Percentiles rank a stretch among this genome's conserved stretches.
Conservation (phyloP, 2,888 invertebrate genomes). For the Halocaridina rubra region DNA sequence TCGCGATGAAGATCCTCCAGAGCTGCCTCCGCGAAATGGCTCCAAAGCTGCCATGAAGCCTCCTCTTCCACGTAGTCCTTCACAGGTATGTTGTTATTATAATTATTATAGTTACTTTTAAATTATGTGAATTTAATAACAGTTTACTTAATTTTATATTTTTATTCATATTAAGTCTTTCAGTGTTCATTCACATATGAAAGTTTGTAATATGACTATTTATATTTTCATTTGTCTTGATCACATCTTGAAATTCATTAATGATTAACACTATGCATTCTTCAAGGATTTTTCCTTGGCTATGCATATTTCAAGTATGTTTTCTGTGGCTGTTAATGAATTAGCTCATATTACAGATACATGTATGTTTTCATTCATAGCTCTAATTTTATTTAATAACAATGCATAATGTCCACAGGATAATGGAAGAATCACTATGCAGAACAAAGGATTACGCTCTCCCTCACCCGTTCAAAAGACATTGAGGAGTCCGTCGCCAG, state of each 20-base stretch:
- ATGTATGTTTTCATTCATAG: not conserved
- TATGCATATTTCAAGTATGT: not conserved
- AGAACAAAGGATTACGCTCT: conserved; percentile 33
- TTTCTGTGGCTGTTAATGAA: not conserved
- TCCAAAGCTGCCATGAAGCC: conserved; percentile 48
- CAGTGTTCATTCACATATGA: too few species aligned
- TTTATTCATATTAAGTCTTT: too few species aligned
- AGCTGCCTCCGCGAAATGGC: conserved; percentile 53
- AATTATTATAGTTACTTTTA: not conserved
- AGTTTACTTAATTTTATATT: too few species aligned
- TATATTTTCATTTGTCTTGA: too few species aligned
- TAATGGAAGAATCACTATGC: conserved; percentile 13
- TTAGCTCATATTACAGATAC: too few species aligned
- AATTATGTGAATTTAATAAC: not conserved
- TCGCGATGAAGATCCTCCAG: conserved; percentile 54
- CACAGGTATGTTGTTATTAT: conserved; percentile 39
- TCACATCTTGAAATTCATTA: too few species aligned
- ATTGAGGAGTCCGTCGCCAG: conserved; percentile 50
- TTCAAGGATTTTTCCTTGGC: not conserved
- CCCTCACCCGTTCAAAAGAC: conserved; percentile 46
- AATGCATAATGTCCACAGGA: too few species aligned
- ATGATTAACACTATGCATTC: too few species aligned
- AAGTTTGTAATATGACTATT: too few species aligned
- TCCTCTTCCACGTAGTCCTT: conserved; percentile 54
- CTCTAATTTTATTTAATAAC: too few species aligned